Evolutionary conservation across 2,888 invertebrate species (phyloP), one percentile per base, ranked within the genome.

Genomic region (Adela reaumurella): DNA sequence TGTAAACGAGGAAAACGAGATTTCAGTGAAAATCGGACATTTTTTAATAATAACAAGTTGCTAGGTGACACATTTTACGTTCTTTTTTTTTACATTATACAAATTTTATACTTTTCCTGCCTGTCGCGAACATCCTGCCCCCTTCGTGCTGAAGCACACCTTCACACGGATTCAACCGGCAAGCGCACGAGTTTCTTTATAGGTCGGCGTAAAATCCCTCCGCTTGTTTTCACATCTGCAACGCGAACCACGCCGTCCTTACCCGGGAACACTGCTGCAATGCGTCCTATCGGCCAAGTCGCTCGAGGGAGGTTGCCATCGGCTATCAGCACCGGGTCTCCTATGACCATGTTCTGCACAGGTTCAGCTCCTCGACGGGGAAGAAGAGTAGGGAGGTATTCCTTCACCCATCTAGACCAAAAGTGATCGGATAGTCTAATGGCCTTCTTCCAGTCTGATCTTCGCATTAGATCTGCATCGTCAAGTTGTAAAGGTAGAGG

Each of bases 321-420:
- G 14, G 44, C 44, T 24, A 48, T 44, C n/a, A 48, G 14, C 19
- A 48, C 48, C 44, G 43, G 29, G n/a, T 48, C 48, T 14, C 48
- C 45, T 16, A 44, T 43, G 10, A 6, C 19, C 5, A 48, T 5
- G 10, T 19, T 43, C 2, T 8, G 10, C n/a, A 17, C 18, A 19
- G 19, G 28, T n/a, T 16, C 17, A 18, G 29, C 19, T 4, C 5
- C 11, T 14, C 45, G 19, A 14, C 45, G 18, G 10, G 45, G 45
- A 6, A 16, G 20, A 6, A 45, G 45, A 5, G 45, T 45, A 17
- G 45, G 45, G 18, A 45, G 19, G 20, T 49, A 49, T 35, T 49
- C 49, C 8, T 42, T 45, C 5, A 49, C 24, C 49, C 49, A 49
- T 17, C 49, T 16, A 19, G 42, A 19, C 49, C 42, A 49, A 46